These are phyloP conservation scores for Philereme vetulata DNA, from an alignment of 2,888 invertebrate species.

Conservation along the genomic window DNA sequence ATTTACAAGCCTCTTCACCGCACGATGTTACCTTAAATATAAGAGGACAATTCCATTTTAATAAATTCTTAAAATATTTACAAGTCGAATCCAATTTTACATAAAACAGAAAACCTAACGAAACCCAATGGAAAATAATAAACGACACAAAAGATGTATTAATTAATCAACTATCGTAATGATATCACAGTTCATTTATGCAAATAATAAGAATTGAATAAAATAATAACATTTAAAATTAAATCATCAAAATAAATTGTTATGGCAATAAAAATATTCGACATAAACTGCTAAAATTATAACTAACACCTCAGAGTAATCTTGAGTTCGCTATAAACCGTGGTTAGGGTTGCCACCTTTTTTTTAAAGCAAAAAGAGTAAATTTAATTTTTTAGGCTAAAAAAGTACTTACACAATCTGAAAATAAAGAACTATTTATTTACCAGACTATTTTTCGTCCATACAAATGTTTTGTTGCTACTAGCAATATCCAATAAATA, in stretches of 20 bases:
- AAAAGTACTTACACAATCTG: too few relatives aligned
- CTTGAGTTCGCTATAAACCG: slow-evolving; percentile 15
- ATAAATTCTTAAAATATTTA: slow-evolving; percentile 65
- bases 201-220: slow-evolving; percentile 68
- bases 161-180: slow-evolving; percentile 76
- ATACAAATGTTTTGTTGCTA: too few relatives aligned
- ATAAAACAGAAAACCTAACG: slow-evolving; percentile 45
- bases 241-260: slow-evolving; percentile 44
- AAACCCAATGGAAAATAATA: slow-evolving; percentile 20
- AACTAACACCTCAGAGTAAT: slow-evolving; percentile 17
- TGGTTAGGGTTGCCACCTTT: too few relatives aligned
- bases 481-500: too few relatives aligned
- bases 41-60: slow-evolving; percentile 76
- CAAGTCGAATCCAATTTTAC: slow-evolving; percentile 56
- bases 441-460: too few relatives aligned
- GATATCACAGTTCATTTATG: slow-evolving; percentile 84
- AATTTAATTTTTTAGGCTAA: too few relatives aligned
- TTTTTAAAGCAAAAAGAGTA: too few relatives aligned
- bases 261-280: slow-evolving; percentile 59
- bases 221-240: slow-evolving; percentile 44
- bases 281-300: slow-evolving; percentile 36
- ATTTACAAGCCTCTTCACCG: slow-evolving; percentile 73
- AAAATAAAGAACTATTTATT: too few relatives aligned
- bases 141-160: slow-evolving; percentile 43
- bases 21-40: slow-evolving; percentile 54